Evolutionary conservation across 2,113 vertebrate genomes (phyloP).

Genomic region (Sinocyclocheilus anophthalmus): DNA sequence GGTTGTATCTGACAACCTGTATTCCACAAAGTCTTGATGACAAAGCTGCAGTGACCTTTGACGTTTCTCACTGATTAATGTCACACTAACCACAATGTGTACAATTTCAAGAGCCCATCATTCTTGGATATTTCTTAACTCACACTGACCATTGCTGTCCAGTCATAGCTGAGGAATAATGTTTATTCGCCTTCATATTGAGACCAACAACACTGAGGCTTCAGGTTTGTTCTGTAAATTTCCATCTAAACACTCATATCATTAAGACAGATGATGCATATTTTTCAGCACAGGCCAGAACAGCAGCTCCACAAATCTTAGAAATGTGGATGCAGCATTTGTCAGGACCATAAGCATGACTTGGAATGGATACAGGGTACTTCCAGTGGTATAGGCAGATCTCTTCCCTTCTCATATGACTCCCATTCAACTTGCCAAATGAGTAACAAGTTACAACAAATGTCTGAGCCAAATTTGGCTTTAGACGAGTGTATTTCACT

Average conservation of each 20-base stretch:
- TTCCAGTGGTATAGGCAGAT: neutral
- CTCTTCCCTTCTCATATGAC: slow-evolving; percentile 7
- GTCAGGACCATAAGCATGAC: neutral
- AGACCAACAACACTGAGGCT: neutral
- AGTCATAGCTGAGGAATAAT: neutral
- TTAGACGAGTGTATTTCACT: too few relatives aligned
- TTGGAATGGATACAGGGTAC: slow-evolving; percentile 9
- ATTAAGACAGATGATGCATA: slow-evolving; percentile 18
- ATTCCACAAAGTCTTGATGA: too few relatives aligned
- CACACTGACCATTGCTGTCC: neutral
- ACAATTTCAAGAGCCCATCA: neutral
- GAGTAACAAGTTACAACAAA: too few relatives aligned
- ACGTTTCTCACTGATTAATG: neutral
- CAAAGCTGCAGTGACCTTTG: too few relatives aligned
- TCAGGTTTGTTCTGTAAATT: neutral
- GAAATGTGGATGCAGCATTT: slow-evolving; percentile 32
- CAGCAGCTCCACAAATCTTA: slow-evolving; percentile 31
- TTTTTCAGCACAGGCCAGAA: slow-evolving; percentile 3
- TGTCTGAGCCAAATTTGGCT: neutral
- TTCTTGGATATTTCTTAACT: neutral
- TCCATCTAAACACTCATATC: neutral
- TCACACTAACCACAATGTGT: neutral
- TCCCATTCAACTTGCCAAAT: neutral
- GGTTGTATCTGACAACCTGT: too few relatives aligned
- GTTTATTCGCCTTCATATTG: neutral